Evolutionary conservation across 2,113 vertebrate genomes (phyloP).

Genomic region (Vidua macroura): DNA sequence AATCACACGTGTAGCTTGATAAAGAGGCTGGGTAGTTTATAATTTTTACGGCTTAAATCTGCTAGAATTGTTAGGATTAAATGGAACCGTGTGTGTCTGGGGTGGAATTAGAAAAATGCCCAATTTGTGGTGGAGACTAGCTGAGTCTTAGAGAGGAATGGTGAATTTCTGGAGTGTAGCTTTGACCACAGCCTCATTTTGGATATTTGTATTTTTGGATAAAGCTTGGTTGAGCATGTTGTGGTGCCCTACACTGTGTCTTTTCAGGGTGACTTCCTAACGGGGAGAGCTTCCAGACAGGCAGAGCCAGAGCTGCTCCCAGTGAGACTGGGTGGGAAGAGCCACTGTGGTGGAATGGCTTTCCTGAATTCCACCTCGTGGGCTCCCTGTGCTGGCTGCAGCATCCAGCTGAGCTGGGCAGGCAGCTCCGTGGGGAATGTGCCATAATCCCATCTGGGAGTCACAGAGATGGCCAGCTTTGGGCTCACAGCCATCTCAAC

Average conservation of each 20-base stretch:
- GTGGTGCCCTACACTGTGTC: accelerated
- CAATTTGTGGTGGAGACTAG: not conserved
- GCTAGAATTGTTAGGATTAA: not conserved
- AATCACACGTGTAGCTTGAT: accelerated
- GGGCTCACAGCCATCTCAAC: not conserved
- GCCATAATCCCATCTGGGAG: not conserved
- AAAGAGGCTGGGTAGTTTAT: not conserved
- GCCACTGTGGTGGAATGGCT: not conserved
- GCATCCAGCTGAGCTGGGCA: not conserved
- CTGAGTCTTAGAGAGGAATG: not conserved
- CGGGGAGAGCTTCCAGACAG: not conserved
- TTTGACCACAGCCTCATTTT: not conserved
- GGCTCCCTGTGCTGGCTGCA: not conserved
- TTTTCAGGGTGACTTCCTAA: not conserved
- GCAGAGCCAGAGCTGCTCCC: not conserved
- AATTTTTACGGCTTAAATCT: not conserved
- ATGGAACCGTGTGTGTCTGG: accelerated
- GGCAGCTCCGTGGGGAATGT: not conserved
- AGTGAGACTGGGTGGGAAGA: not conserved
- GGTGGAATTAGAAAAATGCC: not conserved
- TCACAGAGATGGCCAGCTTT: accelerated
- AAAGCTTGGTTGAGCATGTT: not conserved
- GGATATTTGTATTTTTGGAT: not conserved
- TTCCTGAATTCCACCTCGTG: not conserved
- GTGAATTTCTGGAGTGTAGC: not conserved